These are phyloP conservation scores for Vombatus ursinus DNA, from an alignment of 2,113 vertebrate species.

Conservation along the genomic window DNA sequence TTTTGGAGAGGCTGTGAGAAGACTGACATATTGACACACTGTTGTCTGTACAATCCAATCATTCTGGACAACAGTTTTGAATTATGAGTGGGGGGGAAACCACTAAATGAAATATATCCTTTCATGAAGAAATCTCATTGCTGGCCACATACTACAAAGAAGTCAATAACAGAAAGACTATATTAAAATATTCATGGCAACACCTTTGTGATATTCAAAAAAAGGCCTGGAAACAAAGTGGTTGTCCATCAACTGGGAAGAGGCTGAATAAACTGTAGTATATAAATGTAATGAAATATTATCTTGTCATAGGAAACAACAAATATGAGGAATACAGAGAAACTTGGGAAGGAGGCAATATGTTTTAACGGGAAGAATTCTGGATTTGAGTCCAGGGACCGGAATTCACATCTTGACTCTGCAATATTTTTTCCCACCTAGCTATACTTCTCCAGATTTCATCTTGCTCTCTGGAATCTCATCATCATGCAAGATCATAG, in stretches of 20 bases:
- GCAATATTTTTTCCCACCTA: not conserved
- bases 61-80: not conserved
- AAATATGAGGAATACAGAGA: not conserved
- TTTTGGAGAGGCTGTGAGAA: not conserved
- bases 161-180: not conserved
- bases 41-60: not conserved
- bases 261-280: not conserved
- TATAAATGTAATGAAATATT: not conserved
- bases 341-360: not conserved
- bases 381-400: not conserved
- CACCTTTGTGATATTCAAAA: not conserved
- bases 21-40: not conserved
- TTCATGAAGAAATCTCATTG: not conserved
- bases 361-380: not conserved
- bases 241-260: not conserved
- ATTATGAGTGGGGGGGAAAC: not conserved
- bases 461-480: not conserved
- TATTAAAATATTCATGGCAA: not conserved
- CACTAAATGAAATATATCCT: not conserved
- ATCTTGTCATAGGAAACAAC: not conserved
- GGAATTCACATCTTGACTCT: not conserved
- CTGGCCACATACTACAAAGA: not conserved
- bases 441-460: not conserved
- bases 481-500: not conserved
- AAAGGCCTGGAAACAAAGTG: not conserved